phyloP scores from a whole-genome alignment of 1,140 invertebrate genomes.

The Drosophila carrolli region DNA sequence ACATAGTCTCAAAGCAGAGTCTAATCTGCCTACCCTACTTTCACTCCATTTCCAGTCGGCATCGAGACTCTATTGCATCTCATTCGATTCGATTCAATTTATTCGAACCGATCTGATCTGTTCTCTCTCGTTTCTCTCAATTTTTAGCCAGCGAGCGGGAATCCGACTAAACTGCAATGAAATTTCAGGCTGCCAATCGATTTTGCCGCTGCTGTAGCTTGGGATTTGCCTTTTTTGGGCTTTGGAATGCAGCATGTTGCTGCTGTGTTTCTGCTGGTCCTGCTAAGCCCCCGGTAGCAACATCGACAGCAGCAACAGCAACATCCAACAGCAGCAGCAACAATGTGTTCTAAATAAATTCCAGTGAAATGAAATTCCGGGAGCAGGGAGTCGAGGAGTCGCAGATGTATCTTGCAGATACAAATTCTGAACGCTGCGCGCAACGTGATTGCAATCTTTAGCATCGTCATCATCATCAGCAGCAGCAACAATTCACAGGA shows the following conservation, averaged over 20 bases:
- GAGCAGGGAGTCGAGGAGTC: slow-evolving; percentile 34
- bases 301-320: slow-evolving; percentile 36
- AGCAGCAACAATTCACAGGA: slow-evolving; percentile 27
- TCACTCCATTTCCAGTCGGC: slow-evolving; percentile 79
- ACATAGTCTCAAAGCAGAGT: slow-evolving; percentile 29
- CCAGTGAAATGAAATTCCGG: slow-evolving; percentile 74
- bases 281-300: slow-evolving; percentile 34
- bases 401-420: slow-evolving; percentile 75
- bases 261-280: slow-evolving; percentile 28
- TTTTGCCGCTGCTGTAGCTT: slow-evolving; percentile 45
- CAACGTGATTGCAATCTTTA: slow-evolving; percentile 81
- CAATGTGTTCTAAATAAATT: slow-evolving; percentile 83
- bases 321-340: slow-evolving; percentile 43
- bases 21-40: slow-evolving; percentile 82
- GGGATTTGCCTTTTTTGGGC: slow-evolving; percentile 79
- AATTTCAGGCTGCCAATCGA: slow-evolving; percentile 64
- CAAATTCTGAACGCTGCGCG: slow-evolving; percentile 73
- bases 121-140: slow-evolving; percentile 52
- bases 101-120: slow-evolving; percentile 69
- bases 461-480: slow-evolving; percentile 72
- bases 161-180: slow-evolving; percentile 65
- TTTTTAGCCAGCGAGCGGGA: slow-evolving; percentile 9
- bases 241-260: slow-evolving; percentile 74
- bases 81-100: slow-evolving; percentile 78
- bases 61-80: slow-evolving; percentile 55